A percentile compares a stretch with the other conserved stretches of the same genome.
Evolutionary conservation across 2,113 vertebrate species (phyloP).

Genomic region (Orthonyx spaldingii): DNA sequence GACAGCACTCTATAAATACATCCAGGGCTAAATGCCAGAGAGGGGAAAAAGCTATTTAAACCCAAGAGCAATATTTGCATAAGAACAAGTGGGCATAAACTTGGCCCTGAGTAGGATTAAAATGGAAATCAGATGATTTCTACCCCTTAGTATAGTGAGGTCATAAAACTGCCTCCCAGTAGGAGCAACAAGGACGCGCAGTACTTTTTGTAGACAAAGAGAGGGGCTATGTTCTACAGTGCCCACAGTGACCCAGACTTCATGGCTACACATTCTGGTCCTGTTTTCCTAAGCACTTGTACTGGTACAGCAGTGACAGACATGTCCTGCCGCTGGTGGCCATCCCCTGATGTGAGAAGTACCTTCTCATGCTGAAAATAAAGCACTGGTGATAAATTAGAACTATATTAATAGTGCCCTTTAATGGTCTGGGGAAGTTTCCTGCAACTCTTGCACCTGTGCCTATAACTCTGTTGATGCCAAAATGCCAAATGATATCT

Average conservation of each 20-base stretch:
- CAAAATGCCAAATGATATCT: background rate
- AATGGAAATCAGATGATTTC: background rate
- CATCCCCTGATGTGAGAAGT: background rate
- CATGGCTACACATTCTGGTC: background rate
- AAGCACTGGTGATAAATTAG: background rate
- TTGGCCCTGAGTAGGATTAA: slow-evolving; percentile 3
- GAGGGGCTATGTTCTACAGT: accelerated
- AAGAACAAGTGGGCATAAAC: slow-evolving; percentile 57
- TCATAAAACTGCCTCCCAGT: background rate
- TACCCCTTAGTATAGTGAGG: background rate
- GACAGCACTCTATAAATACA: slow-evolving; percentile 54
- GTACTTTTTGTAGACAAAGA: background rate
- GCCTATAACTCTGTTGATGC: background rate
- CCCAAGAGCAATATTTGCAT: slow-evolving; percentile 61
- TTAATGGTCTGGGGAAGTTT: background rate
- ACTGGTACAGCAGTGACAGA: accelerated
- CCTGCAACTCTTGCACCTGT: background rate
- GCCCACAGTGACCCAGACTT: background rate
- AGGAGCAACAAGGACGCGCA: background rate
- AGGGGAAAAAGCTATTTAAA: slow-evolving; percentile 43
- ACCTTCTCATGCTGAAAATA: background rate
- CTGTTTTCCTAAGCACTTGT: accelerated
- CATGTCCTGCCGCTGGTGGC: background rate
- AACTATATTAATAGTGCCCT: background rate
- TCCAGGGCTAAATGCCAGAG: slow-evolving; percentile 36